Conservation (phyloP, 2,113 vertebrate genomes). For the Eclectus roratus region DNA sequence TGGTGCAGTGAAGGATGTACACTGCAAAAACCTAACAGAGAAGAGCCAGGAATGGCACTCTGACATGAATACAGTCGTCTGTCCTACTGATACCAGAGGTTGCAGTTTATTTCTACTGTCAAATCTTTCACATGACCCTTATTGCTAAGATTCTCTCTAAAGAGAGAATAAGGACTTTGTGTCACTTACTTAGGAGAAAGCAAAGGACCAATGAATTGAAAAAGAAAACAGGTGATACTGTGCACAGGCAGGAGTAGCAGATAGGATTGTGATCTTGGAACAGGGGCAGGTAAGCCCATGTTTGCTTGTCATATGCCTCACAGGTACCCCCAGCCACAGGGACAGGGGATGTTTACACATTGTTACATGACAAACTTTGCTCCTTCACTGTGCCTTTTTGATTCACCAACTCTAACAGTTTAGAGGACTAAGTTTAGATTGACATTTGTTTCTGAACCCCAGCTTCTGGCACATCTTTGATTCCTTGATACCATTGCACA, state of each 20-base stretch:
- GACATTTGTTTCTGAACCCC: neutral
- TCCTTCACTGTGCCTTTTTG: neutral
- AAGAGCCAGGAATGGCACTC: neutral
- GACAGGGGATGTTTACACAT: neutral
- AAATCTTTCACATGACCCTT: neutral
- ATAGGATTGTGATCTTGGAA: neutral
- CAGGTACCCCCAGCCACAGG: neutral
- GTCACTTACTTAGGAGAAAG: neutral
- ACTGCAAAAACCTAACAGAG: neutral
- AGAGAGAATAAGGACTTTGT: neutral
- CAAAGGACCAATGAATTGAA: neutral
- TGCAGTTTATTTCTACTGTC: neutral
- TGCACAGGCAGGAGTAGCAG: neutral
- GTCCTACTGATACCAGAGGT: neutral
- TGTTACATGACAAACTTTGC: neutral
- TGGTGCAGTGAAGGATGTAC: neutral
- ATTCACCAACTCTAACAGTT: neutral
- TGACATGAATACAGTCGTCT: neutral
- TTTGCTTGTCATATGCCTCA: neutral
- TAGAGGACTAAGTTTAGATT: neutral
- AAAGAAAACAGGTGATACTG: neutral
- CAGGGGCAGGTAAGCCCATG: neutral
- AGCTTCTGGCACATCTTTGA: neutral
- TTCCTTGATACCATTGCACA: neutral
- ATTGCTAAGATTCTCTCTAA: neutral